These are phyloP conservation scores for Rutilus rutilus DNA, from an alignment of 2,113 vertebrate genomes.

Conservation along the genomic window DNA sequence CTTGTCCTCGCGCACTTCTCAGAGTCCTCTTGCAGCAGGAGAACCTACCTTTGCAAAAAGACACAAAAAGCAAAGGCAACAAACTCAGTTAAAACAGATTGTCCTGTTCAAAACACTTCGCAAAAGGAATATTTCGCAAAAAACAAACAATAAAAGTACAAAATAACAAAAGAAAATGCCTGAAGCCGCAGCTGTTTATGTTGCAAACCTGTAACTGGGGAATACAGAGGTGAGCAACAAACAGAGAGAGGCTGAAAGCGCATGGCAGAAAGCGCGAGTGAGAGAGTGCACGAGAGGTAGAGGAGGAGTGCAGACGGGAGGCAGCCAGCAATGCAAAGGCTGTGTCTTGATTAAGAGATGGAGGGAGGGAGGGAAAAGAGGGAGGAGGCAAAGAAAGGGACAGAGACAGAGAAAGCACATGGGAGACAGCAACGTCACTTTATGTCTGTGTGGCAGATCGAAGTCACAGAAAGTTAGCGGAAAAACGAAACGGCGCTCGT, in stretches of 20 bases:
- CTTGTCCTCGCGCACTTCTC: slow-evolving; percentile 54
- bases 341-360: slow-evolving; percentile 79
- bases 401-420: slow-evolving; percentile 49
- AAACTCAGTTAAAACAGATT: slow-evolving; percentile 24
- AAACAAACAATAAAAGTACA: background rate
- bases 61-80: slow-evolving; percentile 52
- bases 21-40: slow-evolving; percentile 59
- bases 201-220: slow-evolving; percentile 39
- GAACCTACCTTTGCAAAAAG: slow-evolving; percentile 56
- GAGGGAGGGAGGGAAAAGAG: slow-evolving; percentile 66
- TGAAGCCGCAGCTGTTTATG: slow-evolving; percentile 44
- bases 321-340: slow-evolving; percentile 73
- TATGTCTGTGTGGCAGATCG: slow-evolving; percentile 7
- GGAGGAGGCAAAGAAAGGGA: slow-evolving; percentile 57
- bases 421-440: slow-evolving; percentile 45
- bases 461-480: background rate
- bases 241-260: slow-evolving; percentile 59
- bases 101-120: background rate
- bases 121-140: too few relatives aligned
- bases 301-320: slow-evolving; percentile 57
- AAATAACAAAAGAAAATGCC: background rate
- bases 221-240: slow-evolving; percentile 49
- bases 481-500: background rate
- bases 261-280: slow-evolving; percentile 61
- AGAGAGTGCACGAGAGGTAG: slow-evolving; percentile 52